Conservation (phyloP, 2,888 invertebrate species). For the Ochlodes sylvanus region DNA sequence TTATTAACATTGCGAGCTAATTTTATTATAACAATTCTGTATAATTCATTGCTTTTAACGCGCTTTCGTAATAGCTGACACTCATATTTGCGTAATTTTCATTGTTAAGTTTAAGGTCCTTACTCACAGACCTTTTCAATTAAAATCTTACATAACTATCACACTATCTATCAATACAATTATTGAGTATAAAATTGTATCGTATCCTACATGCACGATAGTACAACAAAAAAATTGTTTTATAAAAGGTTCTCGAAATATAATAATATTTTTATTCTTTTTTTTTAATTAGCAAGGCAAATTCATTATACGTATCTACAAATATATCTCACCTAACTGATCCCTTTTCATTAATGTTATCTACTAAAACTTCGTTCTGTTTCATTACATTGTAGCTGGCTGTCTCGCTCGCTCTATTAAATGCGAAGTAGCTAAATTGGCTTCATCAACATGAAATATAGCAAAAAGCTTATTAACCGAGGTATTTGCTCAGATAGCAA, state of each 20-base stretch:
- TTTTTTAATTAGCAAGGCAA: not conserved
- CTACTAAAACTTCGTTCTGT: slow-evolving; percentile 1
- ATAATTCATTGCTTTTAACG: slow-evolving; percentile 6
- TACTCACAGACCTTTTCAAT: not conserved
- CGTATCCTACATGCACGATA: too few species aligned
- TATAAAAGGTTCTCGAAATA: too few species aligned
- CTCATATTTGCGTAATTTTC: slow-evolving; percentile 3
- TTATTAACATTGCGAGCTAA: slow-evolving; percentile 12
- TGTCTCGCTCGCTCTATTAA: slow-evolving; percentile 22
- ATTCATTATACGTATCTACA: not conserved
- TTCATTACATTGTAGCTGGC: slow-evolving; percentile 12
- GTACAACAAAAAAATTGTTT: too few species aligned
- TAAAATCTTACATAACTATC: not conserved
- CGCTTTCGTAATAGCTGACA: slow-evolving; percentile 20
- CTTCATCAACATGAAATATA: slow-evolving; percentile 31
- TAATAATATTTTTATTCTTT: too few species aligned
- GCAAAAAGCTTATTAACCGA: slow-evolving; percentile 22
- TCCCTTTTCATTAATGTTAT: slow-evolving; percentile 1
- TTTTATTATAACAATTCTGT: slow-evolving; percentile 8
- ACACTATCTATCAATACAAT: not conserved
- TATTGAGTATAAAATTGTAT: too few species aligned
- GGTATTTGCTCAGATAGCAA: slow-evolving; percentile 32
- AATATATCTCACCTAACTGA: not conserved
- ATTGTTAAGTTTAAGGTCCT: not conserved
- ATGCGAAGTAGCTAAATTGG: slow-evolving; percentile 29